Percentiles rank a stretch among this genome's conserved stretches.
Evolutionary conservation across 1,140 invertebrate species (phyloP).

Genomic region (Ptiloglossa arizonensis): DNA sequence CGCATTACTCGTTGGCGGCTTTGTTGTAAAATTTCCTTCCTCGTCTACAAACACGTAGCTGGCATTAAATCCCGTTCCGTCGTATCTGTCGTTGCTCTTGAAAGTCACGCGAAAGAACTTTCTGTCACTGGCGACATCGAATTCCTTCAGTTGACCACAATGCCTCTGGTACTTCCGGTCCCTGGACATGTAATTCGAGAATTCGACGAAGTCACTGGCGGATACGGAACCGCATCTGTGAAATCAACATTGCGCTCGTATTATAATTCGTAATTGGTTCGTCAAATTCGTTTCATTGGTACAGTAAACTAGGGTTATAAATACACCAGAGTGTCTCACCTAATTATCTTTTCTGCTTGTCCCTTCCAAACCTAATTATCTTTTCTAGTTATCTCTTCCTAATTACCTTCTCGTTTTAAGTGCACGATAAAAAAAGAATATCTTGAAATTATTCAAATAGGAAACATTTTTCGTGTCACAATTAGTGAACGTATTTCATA

Average conservation of each 20-base stretch:
- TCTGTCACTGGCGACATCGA: conserved; percentile 92
- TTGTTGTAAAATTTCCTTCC: conserved; percentile 78
- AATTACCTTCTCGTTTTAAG: too few relatives aligned
- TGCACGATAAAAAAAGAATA: too few relatives aligned
- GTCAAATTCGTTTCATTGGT: too few relatives aligned
- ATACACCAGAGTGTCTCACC: too few relatives aligned
- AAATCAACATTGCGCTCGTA: conserved; percentile 34
- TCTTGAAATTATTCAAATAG: too few relatives aligned
- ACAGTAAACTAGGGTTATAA: too few relatives aligned
- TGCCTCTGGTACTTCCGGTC: conserved; percentile 93
- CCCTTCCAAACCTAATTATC: too few relatives aligned
- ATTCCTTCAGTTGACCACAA: conserved; percentile 91
- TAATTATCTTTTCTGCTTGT: too few relatives aligned
- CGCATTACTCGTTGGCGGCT: conserved; percentile 72
- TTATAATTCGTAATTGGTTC: neutral
- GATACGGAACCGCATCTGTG: conserved; percentile 92
- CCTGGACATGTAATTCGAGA: conserved; percentile 94
- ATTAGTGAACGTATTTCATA: too few relatives aligned
- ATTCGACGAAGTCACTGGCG: conserved; percentile 96
- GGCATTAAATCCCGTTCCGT: conserved; percentile 96
- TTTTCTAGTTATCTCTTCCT: too few relatives aligned
- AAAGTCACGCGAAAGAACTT: conserved; percentile 97
- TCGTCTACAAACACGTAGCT: conserved; percentile 90
- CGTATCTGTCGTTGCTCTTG: conserved; percentile 94
- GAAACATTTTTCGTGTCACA: too few relatives aligned